Base-by-base conservation (phyloP, 2,888 invertebrate genomes). In the Rhimphoctona megacephalus region DNA sequence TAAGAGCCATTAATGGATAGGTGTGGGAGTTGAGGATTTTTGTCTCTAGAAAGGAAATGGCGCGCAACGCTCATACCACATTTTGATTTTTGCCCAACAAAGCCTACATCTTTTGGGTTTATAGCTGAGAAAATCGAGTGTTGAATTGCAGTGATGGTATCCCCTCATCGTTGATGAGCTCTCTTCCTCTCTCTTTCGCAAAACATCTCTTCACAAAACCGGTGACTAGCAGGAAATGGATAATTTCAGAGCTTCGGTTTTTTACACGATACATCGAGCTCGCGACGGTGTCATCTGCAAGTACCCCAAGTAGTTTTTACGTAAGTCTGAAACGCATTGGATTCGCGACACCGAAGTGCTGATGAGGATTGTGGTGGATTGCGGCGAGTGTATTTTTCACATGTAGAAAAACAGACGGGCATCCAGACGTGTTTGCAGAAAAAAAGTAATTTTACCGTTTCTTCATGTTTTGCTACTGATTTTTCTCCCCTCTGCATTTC, bases 221-320 rank as follows among this genome's bases (percentile, higher is more conserved):
- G 57, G 33, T 83, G 85, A 85, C 85, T 85, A 78, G 89, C 91
- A 90, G 91, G 90, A 92, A 91, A 90, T 88, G 89, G 87, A 89
- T 92, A 93, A 93, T 93, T 92, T 91, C 88, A 90, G 64, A 81
- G 81, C 73, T 70, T 78, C 80, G 70, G 52, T 83, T 87, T 83
- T 85, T 83, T 81, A 85, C 52, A 81, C 72, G 79, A 69, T 43
- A 69, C 19, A 25, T 79, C 52, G 66, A 30, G 49, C 90, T 90
- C 90, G 90, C 87, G 86, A 81, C 90, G 89, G 85, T 92, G 91
- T 92, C 93, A 46, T 64, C 43, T 46, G 91, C 85, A 88, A 89
- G 89, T 90, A 89, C 89, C 90, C 89, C 87, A 25, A 77, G 64
- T 61, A 49, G 77, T 82, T 88, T 92, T 92, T 92, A 92, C 91